Conservation (phyloP, 37 sponge, comb jelly and placozoan species). For the Agelas oroides region DNA sequence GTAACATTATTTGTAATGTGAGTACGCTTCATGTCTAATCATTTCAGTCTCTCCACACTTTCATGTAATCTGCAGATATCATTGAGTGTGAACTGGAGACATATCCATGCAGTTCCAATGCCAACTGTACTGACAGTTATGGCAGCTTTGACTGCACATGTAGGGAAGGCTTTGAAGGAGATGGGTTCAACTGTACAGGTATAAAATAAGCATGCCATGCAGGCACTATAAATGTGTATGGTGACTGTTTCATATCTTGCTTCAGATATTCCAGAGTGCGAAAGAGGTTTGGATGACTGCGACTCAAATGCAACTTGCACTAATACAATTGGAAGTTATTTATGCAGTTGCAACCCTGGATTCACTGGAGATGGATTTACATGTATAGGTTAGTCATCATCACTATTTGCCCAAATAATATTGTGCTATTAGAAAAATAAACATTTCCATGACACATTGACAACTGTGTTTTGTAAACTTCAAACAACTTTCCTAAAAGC, state of each 20-base stretch:
- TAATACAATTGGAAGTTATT: neutral
- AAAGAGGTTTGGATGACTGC: neutral
- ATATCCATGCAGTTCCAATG: neutral
- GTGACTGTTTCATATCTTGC: neutral
- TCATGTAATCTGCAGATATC: too few species aligned
- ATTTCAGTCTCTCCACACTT: too few species aligned
- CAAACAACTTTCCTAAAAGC: too few species aligned
- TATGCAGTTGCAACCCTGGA: conserved; percentile 47
- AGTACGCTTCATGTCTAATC: too few species aligned
- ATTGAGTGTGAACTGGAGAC: conserved; percentile 16
- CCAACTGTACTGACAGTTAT: neutral
- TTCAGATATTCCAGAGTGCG: neutral
- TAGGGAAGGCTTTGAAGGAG: conserved; percentile 17
- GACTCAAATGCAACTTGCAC: too few species aligned
- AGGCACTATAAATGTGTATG: too few species aligned
- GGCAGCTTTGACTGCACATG: conserved; percentile 28
- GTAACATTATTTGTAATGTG: too few species aligned
- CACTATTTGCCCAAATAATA: too few species aligned
- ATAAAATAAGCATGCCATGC: neutral
- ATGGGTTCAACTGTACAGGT: conserved; percentile 39
- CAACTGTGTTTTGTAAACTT: too few species aligned
- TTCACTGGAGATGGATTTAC: conserved; percentile 3
- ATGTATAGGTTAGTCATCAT: too few species aligned
- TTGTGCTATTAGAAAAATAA: neutral
- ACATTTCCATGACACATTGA: too few species aligned